Evolutionary conservation across 2,797 vertebrate species (phyloP).

Genomic region (Arctocebus calabarensis): DNA sequence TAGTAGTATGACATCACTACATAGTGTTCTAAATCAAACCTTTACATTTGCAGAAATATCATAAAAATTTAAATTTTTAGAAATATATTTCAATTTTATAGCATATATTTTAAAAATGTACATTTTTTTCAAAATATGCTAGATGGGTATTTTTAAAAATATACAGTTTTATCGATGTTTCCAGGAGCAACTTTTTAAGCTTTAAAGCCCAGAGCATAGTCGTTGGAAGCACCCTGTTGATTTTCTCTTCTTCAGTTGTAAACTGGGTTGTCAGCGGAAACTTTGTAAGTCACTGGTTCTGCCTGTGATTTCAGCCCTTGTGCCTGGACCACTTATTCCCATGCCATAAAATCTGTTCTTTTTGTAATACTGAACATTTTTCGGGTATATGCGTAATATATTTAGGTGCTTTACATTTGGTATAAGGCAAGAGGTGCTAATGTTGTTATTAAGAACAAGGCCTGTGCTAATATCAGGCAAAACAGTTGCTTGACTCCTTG

Average conservation of each 20-base stretch:
- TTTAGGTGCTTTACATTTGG: neutral
- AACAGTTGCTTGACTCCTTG: neutral
- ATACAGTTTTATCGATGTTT: neutral
- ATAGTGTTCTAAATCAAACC: neutral
- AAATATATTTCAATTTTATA: no score
- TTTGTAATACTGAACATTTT: neutral
- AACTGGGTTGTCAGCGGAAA: constrained; percentile 3
- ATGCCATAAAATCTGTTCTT: neutral
- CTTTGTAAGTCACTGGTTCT: neutral
- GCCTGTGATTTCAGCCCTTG: neutral
- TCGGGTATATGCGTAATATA: neutral
- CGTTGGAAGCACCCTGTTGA: neutral
- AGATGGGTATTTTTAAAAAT: neutral
- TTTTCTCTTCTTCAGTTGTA: neutral
- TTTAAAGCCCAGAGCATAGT: neutral
- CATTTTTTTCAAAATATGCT: neutral
- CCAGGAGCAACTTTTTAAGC: neutral
- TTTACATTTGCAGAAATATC: neutral
- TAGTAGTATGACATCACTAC: rapidly evolving
- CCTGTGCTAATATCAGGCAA: neutral
- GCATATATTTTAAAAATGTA: no score
- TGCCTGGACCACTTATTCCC: neutral
- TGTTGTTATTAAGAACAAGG: neutral
- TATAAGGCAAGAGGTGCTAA: neutral
- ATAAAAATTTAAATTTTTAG: neutral